Evolutionary conservation across 2,888 invertebrate species (phyloP).

Genomic region (Sinopyrophorus schimmeli): DNA sequence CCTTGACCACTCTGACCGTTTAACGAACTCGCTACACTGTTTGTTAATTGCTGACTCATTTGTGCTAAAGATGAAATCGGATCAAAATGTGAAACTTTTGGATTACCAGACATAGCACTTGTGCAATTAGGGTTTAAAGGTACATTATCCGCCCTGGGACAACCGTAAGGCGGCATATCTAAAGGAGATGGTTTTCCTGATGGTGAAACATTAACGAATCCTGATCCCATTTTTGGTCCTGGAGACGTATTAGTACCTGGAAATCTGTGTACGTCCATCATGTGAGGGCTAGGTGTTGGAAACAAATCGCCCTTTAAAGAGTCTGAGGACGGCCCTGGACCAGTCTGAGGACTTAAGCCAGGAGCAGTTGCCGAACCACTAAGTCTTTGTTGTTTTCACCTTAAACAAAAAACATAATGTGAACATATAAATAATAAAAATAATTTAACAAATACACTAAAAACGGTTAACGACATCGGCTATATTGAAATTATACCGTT

Average conservation of each 20-base stretch:
- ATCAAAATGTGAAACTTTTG: conserved; percentile 77
- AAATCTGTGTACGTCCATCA: conserved; percentile 59
- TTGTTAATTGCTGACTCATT: conserved; percentile 91
- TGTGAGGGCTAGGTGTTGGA: conserved; percentile 52
- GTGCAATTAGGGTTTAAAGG: conserved; percentile 69
- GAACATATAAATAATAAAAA: too few relatives aligned
- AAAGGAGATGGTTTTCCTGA: conserved; percentile 50
- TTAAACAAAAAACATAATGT: too few relatives aligned
- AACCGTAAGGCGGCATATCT: conserved; percentile 53
- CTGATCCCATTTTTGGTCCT: conserved; percentile 52
- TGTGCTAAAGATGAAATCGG: conserved; percentile 92
- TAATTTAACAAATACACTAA: too few relatives aligned
- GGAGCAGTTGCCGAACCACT: conserved; percentile 47
- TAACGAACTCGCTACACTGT: conserved; percentile 67
- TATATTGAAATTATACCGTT: too few relatives aligned
- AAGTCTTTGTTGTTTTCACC: conserved; percentile 50
- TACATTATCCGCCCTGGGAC: conserved; percentile 63
- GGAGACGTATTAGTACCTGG: conserved; percentile 55
- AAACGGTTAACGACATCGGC: too few relatives aligned
- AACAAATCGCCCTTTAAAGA: conserved; percentile 52
- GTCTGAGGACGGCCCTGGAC: conserved; percentile 52
- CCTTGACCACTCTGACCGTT: conserved; percentile 59
- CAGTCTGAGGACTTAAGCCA: conserved; percentile 53
- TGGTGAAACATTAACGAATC: conserved; percentile 55
- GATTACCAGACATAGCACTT: conserved; percentile 60